Evolutionary conservation across 2,113 vertebrate species (phyloP).

Genomic region (Corythornis madagascariensis): DNA sequence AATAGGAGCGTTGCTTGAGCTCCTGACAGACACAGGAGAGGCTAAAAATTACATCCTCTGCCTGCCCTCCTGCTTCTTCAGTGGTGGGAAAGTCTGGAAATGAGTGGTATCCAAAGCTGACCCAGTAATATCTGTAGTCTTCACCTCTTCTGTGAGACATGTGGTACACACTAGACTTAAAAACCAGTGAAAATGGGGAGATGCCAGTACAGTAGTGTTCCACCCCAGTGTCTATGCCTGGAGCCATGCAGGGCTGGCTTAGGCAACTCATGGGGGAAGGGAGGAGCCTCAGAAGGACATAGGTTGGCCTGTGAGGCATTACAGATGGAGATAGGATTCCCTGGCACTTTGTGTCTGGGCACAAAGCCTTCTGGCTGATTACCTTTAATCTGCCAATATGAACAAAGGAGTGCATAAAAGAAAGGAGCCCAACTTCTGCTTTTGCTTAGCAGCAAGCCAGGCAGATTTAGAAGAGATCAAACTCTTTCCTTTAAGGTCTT

Average conservation of each 20-base stretch:
- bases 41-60: neutral
- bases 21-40: neutral
- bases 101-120: neutral
- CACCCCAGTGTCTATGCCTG: rapidly evolving
- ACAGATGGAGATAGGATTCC: neutral
- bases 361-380: neutral
- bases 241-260: neutral
- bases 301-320: neutral
- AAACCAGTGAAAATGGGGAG: neutral
- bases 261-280: rapidly evolving
- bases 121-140: neutral
- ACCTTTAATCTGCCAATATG: neutral
- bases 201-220: neutral
- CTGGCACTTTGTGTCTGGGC: rapidly evolving
- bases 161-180: neutral
- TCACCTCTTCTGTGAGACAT: neutral
- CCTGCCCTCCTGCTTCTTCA: neutral
- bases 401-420: neutral
- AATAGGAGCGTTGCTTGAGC: neutral
- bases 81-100: neutral
- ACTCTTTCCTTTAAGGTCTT: neutral
- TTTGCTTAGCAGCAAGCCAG: neutral
- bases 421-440: neutral
- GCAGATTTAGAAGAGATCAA: neutral
- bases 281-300: neutral